Evolutionary conservation across 2,797 vertebrate genomes (phyloP).

Genomic region (Echiichthys vipera): DNA sequence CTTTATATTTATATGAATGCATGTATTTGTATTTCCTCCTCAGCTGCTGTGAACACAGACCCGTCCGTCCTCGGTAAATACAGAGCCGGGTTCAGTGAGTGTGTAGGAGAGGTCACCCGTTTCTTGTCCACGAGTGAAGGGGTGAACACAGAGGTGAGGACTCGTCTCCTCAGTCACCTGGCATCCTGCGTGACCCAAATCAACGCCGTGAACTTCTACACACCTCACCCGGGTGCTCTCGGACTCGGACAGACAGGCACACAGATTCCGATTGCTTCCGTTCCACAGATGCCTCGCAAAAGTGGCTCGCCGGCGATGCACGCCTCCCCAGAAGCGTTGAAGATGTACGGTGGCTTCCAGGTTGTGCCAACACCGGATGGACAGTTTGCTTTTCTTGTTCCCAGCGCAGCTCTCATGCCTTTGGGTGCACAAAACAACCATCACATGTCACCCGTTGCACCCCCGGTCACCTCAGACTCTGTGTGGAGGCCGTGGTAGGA

Average conservation of each 20-base stretch:
- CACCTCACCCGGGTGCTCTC: conserved; percentile 61
- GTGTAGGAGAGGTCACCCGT: conserved; percentile 93
- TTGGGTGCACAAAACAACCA: conserved; percentile 65
- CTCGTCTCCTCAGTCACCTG: conserved; percentile 92
- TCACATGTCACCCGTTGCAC: conserved; percentile 81
- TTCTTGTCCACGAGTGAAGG: conserved; percentile 95
- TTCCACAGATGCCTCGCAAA: conserved; percentile 83
- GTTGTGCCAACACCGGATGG: conserved; percentile 90
- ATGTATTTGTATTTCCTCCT: conserved; percentile 1
- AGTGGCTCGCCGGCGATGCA: conserved; percentile 55
- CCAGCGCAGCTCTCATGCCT: conserved; percentile 87
- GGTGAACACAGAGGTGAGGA: conserved; percentile 91
- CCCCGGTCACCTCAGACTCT: conserved; percentile 87
- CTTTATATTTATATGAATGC: neutral
- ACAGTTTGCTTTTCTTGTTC: conserved; percentile 94
- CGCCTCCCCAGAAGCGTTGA: conserved; percentile 79
- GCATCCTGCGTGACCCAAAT: conserved; percentile 93
- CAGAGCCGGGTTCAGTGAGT: conserved; percentile 93
- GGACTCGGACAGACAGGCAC: conserved; percentile 75
- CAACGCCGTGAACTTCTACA: conserved; percentile 86
- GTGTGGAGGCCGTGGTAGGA: conserved; percentile 96
- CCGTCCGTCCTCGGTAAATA: conserved; percentile 92
- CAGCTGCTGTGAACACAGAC: conserved; percentile 90
- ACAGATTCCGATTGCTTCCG: conserved; percentile 45
- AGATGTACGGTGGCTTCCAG: conserved; percentile 90